phyloP scores from a whole-genome alignment of 2,113 vertebrate species.

The Dicerorhinus sumatrensis region DNA sequence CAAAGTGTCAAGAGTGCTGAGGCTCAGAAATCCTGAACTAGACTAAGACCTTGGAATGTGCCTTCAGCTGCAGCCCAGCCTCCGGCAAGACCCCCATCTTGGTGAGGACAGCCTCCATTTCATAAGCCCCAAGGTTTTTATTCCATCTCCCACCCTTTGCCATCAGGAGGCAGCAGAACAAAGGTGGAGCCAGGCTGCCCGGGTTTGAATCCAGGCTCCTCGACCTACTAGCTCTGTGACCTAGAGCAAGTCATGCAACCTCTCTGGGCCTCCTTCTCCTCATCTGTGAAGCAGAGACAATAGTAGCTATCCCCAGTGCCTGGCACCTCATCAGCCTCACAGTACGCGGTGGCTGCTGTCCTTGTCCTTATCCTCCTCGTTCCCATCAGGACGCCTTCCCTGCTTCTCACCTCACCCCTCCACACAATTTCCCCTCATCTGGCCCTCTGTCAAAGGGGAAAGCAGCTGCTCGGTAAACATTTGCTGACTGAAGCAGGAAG shows the following conservation, averaged over 20 bases:
- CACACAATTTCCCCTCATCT: neutral
- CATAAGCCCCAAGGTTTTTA: neutral
- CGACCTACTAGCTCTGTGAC: neutral
- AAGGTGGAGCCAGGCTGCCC: neutral
- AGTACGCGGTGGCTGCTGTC: neutral
- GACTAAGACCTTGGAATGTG: neutral
- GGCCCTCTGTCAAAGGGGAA: neutral
- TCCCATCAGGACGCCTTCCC: fast-evolving
- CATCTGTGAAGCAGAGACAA: neutral
- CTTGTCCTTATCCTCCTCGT: fast-evolving
- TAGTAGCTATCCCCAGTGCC: fast-evolving
- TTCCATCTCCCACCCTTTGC: neutral
- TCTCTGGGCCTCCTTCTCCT: neutral
- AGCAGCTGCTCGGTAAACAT: neutral
- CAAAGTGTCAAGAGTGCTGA: neutral
- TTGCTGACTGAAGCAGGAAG: neutral
- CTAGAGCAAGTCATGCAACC: neutral
- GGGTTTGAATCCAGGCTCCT: neutral
- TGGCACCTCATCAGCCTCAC: neutral
- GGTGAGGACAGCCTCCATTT: neutral
- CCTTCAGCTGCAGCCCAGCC: neutral
- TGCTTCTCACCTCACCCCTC: neutral
- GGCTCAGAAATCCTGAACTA: neutral
- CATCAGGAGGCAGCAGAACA: neutral
- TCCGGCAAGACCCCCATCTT: fast-evolving